Evolutionary conservation across 2,113 vertebrate genomes (phyloP).

Genomic region (Heteronetta atricapilla): DNA sequence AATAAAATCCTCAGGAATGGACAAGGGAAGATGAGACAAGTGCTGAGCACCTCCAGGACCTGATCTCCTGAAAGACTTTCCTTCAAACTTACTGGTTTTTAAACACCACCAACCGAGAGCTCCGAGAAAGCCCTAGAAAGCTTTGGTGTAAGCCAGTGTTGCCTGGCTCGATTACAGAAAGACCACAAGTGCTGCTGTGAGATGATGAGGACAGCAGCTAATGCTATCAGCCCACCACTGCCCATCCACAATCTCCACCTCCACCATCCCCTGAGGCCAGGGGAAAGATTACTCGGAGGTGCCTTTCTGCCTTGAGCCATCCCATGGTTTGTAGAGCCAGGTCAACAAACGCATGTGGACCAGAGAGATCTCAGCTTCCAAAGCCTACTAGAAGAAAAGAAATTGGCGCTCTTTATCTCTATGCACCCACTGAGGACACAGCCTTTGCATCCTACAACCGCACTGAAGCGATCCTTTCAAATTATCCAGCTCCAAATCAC

Average conservation of each 20-base stretch:
- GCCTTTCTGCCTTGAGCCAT: accelerated
- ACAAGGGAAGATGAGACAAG: neutral
- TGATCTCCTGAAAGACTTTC: neutral
- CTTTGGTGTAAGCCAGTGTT: neutral
- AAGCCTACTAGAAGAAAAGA: neutral
- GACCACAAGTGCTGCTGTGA: neutral
- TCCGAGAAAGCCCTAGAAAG: neutral
- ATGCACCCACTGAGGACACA: neutral
- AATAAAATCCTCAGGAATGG: neutral
- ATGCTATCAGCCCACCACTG: neutral
- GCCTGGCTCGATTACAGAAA: neutral
- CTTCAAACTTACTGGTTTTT: neutral
- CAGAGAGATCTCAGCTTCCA: neutral
- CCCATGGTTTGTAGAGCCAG: neutral
- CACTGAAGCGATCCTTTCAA: neutral
- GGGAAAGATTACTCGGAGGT: neutral
- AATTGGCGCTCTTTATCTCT: neutral
- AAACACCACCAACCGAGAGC: neutral
- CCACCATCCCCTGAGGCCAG: neutral
- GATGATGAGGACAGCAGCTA: neutral
- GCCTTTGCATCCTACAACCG: neutral
- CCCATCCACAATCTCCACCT: neutral
- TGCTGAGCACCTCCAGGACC: neutral
- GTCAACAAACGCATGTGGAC: neutral
- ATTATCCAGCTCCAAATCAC: neutral